Percentiles rank a stretch among this genome's conserved stretches.
Conservation (phyloP, 2,113 vertebrate genomes). For the Hippocampus barbouri region DNA sequence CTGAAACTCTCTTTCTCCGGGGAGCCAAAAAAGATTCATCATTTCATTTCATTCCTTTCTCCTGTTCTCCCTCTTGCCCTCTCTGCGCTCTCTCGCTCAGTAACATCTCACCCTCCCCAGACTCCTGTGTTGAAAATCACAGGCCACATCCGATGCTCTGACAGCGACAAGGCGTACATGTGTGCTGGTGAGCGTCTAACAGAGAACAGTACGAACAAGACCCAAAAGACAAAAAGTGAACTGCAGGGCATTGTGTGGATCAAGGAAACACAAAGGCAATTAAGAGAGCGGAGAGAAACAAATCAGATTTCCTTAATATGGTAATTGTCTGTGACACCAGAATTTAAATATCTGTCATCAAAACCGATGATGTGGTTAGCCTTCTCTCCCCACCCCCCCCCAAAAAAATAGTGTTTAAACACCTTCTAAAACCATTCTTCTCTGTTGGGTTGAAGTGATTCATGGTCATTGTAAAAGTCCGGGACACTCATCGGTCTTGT, state of each 20-base stretch:
- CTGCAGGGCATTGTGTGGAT: conserved; percentile 11
- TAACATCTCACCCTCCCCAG: conserved; percentile 69
- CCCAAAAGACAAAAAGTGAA: neutral
- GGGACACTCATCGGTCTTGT: too few relatives aligned
- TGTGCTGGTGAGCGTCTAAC: conserved; percentile 21
- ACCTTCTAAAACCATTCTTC: too few relatives aligned
- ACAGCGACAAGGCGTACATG: conserved; percentile 37
- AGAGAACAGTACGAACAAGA: neutral
- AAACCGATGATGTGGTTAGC: neutral
- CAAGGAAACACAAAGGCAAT: neutral
- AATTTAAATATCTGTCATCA: neutral
- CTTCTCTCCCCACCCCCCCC: too few relatives aligned
- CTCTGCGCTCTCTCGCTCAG: conserved; percentile 42
- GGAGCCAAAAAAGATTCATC: conserved; percentile 68
- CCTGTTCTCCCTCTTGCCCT: conserved; percentile 29
- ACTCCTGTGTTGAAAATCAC: conserved; percentile 63
- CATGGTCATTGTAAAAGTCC: too few relatives aligned
- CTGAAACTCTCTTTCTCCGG: conserved; percentile 58
- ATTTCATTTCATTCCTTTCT: conserved; percentile 63
- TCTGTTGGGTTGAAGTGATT: too few relatives aligned
- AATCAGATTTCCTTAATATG: neutral
- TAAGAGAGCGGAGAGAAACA: neutral
- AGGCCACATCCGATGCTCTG: conserved; percentile 54
- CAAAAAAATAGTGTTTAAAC: neutral
- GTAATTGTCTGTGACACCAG: neutral